Base-by-base conservation (phyloP, 2,888 invertebrate genomes). In the Calephelis perditalis region DNA sequence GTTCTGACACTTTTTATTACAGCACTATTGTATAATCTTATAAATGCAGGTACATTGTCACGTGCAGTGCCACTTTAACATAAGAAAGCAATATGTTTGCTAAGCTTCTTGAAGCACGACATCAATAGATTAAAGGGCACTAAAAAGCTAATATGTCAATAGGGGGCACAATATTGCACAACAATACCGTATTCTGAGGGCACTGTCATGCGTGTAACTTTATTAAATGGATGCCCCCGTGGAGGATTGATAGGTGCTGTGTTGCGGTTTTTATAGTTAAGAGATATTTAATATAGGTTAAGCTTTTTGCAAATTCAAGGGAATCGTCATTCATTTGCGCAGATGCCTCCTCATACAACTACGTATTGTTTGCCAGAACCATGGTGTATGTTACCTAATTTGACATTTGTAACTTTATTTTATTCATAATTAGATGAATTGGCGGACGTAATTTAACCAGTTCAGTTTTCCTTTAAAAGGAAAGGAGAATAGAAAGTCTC, bases 141-240 rank as follows among this genome's bases (percentile, higher is more conserved):
- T 84, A 82, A 83, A 81, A 82, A 81, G 78, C 79, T 82, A 81
- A 82, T 82, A 81, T 82, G 83, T 84, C 86, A 84, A 83, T 82
- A 71, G 77, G 73, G 76, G 79, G 73, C 74, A 71, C 68, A 72
- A 71, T 78, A 76, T 86, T 85, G 82, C 72, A 71, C 79, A 86
- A 89, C 86, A 87, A 86, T 82, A 64, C 65, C 63, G 68, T 52
- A 75, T 82, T 79, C 70, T 77, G 67, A 67, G 71, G 62, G 73
- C 74, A 78, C 74, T 78, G 80, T 81, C 82, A 84, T 74, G 82
- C 82, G 82, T 83, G 74, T 86, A 85, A 88, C 76, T 75, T 76
- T 82, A 85, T 88, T 86, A 86, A 79, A 78, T 73, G 73, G 71
- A 71, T 77, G 69, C 73, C 71, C 77, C 82, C 82, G 77, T 84